These are phyloP conservation scores for Dromococcyx pavoninus DNA, from an alignment of 2,797 vertebrate species.

Conservation along the genomic window DNA sequence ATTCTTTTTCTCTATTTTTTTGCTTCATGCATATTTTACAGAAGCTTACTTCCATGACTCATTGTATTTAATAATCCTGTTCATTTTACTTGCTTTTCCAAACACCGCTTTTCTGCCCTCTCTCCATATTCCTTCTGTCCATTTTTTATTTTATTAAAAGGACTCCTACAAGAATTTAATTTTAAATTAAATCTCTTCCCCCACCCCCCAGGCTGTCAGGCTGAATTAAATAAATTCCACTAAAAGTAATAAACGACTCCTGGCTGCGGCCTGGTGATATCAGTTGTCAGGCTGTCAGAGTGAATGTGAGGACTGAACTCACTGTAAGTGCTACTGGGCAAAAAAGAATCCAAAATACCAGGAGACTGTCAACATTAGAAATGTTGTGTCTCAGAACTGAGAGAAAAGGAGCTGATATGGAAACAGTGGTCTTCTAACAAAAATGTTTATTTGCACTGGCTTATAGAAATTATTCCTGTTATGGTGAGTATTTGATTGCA, in stretches of 20 bases:
- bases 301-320: conserved; percentile 62
- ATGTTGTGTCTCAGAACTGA: background rate
- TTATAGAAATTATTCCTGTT: background rate
- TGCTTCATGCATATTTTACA: conserved; percentile 44
- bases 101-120: background rate
- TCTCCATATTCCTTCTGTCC: conserved; percentile 44
- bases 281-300: conserved; percentile 71
- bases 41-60: conserved; percentile 4
- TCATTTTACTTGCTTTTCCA: conserved; percentile 30
- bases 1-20: conserved; percentile 21
- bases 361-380: conserved; percentile 15
- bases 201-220: conserved; percentile 53
- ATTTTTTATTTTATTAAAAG: conserved; percentile 71
- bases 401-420: conserved; percentile 1
- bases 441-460: background rate
- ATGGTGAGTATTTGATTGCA: background rate
- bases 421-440: conserved; percentile 14
- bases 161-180: conserved; percentile 71
- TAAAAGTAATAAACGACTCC: conserved; percentile 73
- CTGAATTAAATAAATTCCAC: conserved; percentile 74
- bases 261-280: conserved; percentile 62
- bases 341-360: conserved; percentile 25
- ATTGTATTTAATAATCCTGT: conserved; percentile 39
- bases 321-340: background rate
- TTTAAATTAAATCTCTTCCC: conserved; percentile 72